Percentiles rank a stretch among this genome's conserved stretches.
Conservation (phyloP, 30 jellyfish, hydroid and myxozoan genomes). For the Aurelia coerulea region DNA sequence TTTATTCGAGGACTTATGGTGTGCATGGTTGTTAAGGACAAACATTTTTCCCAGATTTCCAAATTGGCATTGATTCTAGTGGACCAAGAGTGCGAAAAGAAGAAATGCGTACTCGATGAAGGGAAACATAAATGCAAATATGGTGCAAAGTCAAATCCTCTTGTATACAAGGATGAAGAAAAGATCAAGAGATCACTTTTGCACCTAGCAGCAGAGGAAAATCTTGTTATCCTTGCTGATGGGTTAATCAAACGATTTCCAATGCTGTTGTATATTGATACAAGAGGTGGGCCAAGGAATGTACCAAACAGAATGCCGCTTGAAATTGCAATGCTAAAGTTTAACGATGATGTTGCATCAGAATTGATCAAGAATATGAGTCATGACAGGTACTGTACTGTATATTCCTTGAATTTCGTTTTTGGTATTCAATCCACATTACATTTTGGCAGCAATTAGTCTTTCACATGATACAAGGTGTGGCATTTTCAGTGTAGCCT, state of each 20-base stretch:
- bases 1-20: too few species aligned
- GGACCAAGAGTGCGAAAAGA: constrained; percentile 31
- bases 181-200: constrained; percentile 57
- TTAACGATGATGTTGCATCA: constrained; percentile 81
- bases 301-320: constrained; percentile 57
- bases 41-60: constrained; percentile 26
- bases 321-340: constrained; percentile 59
- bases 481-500: too few species aligned
- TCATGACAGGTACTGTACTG: constrained; percentile 66
- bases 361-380: constrained; percentile 60
- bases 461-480: too few species aligned
- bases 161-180: constrained; percentile 1
- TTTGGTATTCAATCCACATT: too few species aligned
- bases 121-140: constrained; percentile 36
- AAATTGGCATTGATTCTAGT: constrained; percentile 32
- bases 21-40: not conserved
- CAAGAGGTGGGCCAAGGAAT: constrained; percentile 20
- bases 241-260: constrained; percentile 52
- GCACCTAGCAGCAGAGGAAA: constrained; percentile 86
- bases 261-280: constrained; percentile 52
- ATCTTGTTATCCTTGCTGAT: constrained; percentile 46
- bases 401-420: not conserved
- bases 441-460: too few species aligned
- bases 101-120: constrained; percentile 3
- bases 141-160: constrained; percentile 4